Evolutionary conservation across 1,140 invertebrate species (phyloP), one percentile per base, ranked within the genome.

Genomic region (Xylocopa sonorina): DNA sequence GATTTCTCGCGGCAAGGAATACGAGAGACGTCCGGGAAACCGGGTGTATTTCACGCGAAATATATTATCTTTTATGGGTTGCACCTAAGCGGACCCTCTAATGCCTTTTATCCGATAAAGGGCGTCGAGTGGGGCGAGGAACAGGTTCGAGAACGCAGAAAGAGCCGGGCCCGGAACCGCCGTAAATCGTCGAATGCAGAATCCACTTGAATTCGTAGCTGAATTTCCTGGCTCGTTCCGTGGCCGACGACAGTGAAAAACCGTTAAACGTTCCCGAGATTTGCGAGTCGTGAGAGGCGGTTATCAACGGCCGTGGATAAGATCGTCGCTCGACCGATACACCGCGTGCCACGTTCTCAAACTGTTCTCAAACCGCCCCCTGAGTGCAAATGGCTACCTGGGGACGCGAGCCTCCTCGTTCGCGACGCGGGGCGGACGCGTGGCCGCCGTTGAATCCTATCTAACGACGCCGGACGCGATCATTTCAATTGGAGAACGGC

Each of bases 121-220:
- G 57, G 57, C 78, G 18, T 21, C 7, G n/a, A 18, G 29, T 53
- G 67, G 68, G 57, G 67, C 57, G 68, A 69, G 74, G 24, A 53
- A 43, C 51, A 43, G 48, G 53, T 32, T 63, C 18, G 64, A 58
- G 53, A 62, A 69, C n/a, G 75, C 55, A 60, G 64, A 75, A 78
- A 83, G 81, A 81, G 75, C 80, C 71, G 57, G 72, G 53, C 62
- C n/a, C 73, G 57, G 78, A 78, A 78, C 76, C 81, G 86, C 82
- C 83, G 88, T 86, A 89, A 89, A 88, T 86, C 85, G 82, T 89
- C 78, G 77, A 87, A 88, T 78, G 85, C 80, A 66, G 75, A 82
- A 85, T 87, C 77, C 80, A 81, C 82, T 86, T 81, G 85, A 88
- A 86, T 82, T 83, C 79, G 68, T 60, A 71, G 78, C 71, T 77